These are phyloP conservation scores for Mionectes macconnelli DNA, from an alignment of 2,113 vertebrate genomes.

Conservation along the genomic window DNA sequence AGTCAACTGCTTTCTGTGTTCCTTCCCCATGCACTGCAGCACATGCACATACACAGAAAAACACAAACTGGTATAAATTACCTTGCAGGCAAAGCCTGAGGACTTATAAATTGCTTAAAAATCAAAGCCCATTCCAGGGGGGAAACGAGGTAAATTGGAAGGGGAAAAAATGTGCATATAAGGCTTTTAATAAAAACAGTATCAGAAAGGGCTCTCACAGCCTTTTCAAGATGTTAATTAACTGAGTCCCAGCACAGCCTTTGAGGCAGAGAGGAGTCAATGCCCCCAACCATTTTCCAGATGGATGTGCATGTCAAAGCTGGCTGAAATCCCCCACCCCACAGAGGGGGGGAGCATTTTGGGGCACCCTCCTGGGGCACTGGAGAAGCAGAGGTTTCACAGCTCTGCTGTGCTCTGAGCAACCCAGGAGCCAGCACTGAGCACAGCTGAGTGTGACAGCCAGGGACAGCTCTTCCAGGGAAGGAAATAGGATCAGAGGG, in stretches of 20 bases:
- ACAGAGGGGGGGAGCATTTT: accelerated
- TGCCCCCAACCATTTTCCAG: background rate
- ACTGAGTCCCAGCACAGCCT: background rate
- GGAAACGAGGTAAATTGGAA: background rate
- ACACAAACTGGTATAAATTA: slow-evolving; percentile 3
- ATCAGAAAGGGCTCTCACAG: background rate
- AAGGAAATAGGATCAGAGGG: background rate
- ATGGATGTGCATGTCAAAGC: background rate
- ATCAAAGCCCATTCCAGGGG: slow-evolving; percentile 29
- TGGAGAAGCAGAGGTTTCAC: background rate
- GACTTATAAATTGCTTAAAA: slow-evolving; percentile 38
- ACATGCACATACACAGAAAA: background rate
- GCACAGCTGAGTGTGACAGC: accelerated
- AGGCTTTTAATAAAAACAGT: slow-evolving; percentile 3
- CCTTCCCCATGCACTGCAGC: background rate
- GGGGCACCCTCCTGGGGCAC: background rate
- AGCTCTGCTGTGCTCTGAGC: background rate
- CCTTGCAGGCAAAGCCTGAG: slow-evolving; percentile 38
- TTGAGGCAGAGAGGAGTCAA: background rate
- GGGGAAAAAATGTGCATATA: background rate
- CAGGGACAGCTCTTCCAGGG: background rate
- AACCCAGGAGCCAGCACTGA: background rate
- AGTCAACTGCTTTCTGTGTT: background rate
- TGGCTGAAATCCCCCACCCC: background rate
- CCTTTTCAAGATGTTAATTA: background rate